A percentile compares a stretch with the other conserved stretches of the same genome.
Evolutionary conservation across 2,797 vertebrate genomes (phyloP).

Genomic region (Hippopotamyrus pictus): DNA sequence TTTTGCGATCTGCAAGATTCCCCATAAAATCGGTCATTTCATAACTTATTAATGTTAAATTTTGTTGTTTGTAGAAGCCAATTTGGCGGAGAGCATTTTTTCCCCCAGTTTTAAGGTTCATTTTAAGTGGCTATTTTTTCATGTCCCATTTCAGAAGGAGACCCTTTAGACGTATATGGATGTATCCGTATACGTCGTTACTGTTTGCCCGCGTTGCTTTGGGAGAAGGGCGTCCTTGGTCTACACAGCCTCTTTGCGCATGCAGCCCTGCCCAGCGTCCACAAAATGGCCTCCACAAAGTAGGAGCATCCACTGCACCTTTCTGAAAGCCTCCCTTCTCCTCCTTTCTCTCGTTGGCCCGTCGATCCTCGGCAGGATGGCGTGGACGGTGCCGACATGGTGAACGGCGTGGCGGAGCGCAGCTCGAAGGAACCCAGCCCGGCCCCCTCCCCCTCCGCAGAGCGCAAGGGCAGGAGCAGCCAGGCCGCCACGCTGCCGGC

Average conservation of each 20-base stretch:
- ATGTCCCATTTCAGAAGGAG: not conserved
- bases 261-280: constrained; percentile 7
- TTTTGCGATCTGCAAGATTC: not conserved
- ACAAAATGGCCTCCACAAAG: not conserved
- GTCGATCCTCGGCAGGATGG: constrained; percentile 59
- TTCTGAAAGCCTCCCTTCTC: not conserved
- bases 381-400: constrained; percentile 67
- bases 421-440: constrained; percentile 75
- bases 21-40: not conserved
- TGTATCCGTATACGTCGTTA: not conserved
- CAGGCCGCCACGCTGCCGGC: constrained; percentile 82
- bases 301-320: not conserved
- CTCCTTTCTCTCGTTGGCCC: not conserved
- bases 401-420: constrained; percentile 75
- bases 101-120: not conserved
- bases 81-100: not conserved
- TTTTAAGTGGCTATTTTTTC: not conserved
- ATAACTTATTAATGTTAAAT: not conserved
- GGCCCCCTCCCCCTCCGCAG: constrained; percentile 73
- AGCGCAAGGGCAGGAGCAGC: constrained; percentile 74
- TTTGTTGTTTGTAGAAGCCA: not conserved
- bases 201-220: not conserved
- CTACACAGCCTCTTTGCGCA: constrained; percentile 38
- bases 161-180: not conserved
- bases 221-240: constrained; percentile 20